Evolutionary conservation across 2,797 vertebrate genomes (phyloP).

Genomic region (Esox lucius): DNA sequence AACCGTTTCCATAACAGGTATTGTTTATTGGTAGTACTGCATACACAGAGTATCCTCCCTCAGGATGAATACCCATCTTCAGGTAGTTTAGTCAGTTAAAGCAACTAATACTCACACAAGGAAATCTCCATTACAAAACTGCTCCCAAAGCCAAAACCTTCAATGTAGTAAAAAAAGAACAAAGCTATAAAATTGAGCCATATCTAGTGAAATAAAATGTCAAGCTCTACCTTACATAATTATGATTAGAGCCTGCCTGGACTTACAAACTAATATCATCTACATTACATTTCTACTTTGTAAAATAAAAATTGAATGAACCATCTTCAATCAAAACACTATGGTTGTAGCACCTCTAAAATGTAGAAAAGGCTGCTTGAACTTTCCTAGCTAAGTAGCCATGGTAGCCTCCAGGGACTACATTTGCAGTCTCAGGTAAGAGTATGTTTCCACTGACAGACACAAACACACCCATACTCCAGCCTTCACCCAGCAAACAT

Average conservation of each 20-base stretch:
- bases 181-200: constrained; percentile 57
- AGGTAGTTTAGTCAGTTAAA: constrained; percentile 65
- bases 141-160: constrained; percentile 56
- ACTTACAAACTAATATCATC: constrained; percentile 23
- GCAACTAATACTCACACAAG: constrained; percentile 61
- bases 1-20: constrained; percentile 47
- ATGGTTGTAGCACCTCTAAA: constrained; percentile 67
- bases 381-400: constrained; percentile 44
- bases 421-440: constrained; percentile 44
- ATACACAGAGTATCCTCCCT: constrained; percentile 55
- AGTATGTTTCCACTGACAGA: constrained; percentile 33
- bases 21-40: constrained; percentile 61
- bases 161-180: constrained; percentile 69
- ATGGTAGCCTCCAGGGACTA: constrained; percentile 38
- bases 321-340: constrained; percentile 40
- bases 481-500: constrained; percentile 29
- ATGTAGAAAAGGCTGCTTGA: constrained; percentile 67
- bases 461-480: constrained; percentile 26
- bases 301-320: constrained; percentile 42
- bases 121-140: constrained; percentile 30
- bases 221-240: constrained; percentile 43
- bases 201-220: constrained; percentile 49
- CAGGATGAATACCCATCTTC: constrained; percentile 53
- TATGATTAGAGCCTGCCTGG: constrained; percentile 53
- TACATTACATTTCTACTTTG: constrained; percentile 31